Percentiles rank a stretch among this genome's conserved stretches.
These are phyloP conservation scores for Felis catus DNA, from an alignment of 2,113 vertebrate genomes.

Conservation along the genomic window DNA sequence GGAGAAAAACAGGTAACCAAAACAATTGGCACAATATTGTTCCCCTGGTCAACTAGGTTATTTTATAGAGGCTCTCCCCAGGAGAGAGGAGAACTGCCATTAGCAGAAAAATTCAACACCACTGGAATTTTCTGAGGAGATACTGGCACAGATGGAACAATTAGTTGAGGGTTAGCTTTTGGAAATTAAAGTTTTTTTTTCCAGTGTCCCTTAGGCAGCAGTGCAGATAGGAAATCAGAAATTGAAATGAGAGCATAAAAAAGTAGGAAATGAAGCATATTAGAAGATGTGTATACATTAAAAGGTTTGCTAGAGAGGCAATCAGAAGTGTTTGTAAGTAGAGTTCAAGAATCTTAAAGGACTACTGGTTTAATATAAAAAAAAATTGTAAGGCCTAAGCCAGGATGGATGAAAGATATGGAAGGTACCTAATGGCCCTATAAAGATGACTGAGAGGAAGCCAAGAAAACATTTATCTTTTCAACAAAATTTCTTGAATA, in stretches of 20 bases:
- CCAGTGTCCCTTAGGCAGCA: not conserved
- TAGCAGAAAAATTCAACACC: not conserved
- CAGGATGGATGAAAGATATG: not conserved
- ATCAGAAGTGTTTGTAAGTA: not conserved
- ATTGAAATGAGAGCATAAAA: not conserved
- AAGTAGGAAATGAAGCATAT: conserved; percentile 32
- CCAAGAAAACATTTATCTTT: not conserved
- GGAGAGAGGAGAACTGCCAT: not conserved
- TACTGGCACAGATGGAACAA: not conserved
- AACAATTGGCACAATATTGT: not conserved
- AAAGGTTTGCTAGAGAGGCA: not conserved
- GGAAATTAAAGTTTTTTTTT: conserved; percentile 16
- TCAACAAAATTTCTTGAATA: not conserved
- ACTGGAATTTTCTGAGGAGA: not conserved
- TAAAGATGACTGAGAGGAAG: not conserved
- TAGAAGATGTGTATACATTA: not conserved
- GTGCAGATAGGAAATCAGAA: conserved; percentile 8
- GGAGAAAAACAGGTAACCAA: conserved; percentile 9
- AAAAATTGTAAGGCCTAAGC: not conserved
- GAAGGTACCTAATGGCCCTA: not conserved
- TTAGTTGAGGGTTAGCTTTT: not conserved
- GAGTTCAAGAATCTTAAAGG: not conserved
- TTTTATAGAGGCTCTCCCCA: not conserved
- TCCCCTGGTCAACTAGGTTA: not conserved
- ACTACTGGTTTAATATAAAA: not conserved